Percentiles rank a stretch among this genome's conserved stretches.
phyloP scores from a whole-genome alignment of 1,140 invertebrate species.

The Tetramorium parvispinum region DNA sequence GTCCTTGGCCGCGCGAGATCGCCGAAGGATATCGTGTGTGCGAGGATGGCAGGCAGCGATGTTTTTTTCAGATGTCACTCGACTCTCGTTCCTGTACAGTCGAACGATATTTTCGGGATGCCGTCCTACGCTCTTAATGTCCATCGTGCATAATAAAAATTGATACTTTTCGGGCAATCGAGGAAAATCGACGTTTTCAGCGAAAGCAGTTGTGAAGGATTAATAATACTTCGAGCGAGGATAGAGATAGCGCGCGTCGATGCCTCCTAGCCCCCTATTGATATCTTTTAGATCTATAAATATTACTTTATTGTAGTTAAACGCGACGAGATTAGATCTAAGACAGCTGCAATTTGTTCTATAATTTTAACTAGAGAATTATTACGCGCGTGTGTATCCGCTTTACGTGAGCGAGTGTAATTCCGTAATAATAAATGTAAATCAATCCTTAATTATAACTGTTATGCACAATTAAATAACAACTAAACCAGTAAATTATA shows the following conservation, averaged over 20 bases:
- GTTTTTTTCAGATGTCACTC: not conserved
- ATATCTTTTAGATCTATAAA: constrained; percentile 19
- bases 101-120: not conserved
- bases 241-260: not conserved
- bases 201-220: not conserved
- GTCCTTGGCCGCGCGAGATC: not conserved
- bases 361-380: constrained; percentile 24
- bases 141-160: not conserved
- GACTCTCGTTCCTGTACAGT: not conserved
- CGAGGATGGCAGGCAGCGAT: not conserved
- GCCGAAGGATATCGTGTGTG: not conserved
- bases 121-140: not conserved
- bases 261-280: not conserved
- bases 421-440: no score
- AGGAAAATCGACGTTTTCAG: not conserved
- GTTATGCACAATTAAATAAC: not conserved
- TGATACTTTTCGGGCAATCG: not conserved
- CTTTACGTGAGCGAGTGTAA: not conserved
- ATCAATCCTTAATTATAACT: not conserved
- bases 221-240: constrained; percentile 8
- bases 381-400: not conserved
- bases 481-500: not conserved
- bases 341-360: not conserved
- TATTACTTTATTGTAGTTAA: constrained; percentile 1
- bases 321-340: not conserved